phyloP scores from a whole-genome alignment of 2,888 invertebrate species.

The Tuta absoluta region DNA sequence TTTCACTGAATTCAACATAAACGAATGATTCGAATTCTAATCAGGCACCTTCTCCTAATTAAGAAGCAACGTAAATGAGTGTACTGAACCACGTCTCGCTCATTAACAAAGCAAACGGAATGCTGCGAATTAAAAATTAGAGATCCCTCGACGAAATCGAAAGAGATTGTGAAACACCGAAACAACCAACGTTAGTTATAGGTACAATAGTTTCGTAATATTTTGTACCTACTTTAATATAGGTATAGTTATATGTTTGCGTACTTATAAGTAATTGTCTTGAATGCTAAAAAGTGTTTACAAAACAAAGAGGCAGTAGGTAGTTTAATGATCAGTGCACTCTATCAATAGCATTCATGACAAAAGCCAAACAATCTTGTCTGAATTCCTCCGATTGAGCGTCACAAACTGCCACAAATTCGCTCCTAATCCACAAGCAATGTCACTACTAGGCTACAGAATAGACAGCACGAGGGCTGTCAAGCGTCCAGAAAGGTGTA shows the following conservation, averaged over 20 bases:
- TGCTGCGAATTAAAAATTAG: not conserved
- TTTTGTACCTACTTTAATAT: too few species aligned
- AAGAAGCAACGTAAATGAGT: not conserved
- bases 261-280: too few species aligned
- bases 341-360: not conserved
- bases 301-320: too few species aligned
- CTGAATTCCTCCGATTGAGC: constrained; percentile 6
- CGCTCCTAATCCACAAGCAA: not conserved
- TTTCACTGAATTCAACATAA: too few species aligned
- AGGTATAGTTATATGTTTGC: too few species aligned
- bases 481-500: too few species aligned
- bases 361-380: not conserved
- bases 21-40: too few species aligned
- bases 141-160: not conserved
- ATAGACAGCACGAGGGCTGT: not conserved
- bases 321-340: not conserved
- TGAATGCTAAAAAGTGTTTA: too few species aligned
- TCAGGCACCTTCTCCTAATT: not conserved
- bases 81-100: not conserved
- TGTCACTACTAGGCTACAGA: not conserved
- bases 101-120: constrained; percentile 2
- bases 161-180: not conserved
- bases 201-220: too few species aligned
- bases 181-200: not conserved
- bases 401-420: constrained; percentile 6